Conservation (phyloP, 2,113 vertebrate species). For the Silurus glanis region DNA sequence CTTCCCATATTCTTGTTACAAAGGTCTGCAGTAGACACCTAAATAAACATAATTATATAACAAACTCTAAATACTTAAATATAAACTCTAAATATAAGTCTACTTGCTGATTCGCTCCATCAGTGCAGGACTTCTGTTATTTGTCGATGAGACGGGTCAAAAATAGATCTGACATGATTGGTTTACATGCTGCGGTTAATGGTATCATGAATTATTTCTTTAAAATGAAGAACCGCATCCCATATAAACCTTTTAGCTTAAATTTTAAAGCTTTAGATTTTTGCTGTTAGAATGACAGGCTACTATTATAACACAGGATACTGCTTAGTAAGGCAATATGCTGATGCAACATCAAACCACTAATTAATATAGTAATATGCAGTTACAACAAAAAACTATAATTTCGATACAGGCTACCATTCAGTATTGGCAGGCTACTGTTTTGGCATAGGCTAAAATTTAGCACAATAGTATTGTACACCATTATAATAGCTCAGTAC, state of each 20-base stretch:
- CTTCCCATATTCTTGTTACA: neutral
- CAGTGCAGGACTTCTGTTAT: neutral
- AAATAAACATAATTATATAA: neutral
- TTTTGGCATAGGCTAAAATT: neutral
- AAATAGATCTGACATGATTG: neutral
- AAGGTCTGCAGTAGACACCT: neutral
- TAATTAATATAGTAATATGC: neutral
- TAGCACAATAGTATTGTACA: neutral
- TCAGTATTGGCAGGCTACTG: neutral
- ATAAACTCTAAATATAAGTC: neutral
- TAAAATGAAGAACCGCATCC: slow-evolving; percentile 3
- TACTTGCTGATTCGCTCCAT: neutral
- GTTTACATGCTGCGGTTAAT: neutral
- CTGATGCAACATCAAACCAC: neutral
- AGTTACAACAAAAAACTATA: no score
- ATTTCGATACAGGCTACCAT: no score
- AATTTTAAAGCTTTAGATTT: no score
- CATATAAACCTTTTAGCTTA: neutral
- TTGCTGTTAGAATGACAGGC: neutral
- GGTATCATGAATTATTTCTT: neutral
- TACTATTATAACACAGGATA: neutral
- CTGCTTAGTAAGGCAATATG: neutral
- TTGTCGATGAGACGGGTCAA: neutral
- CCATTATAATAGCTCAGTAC: neutral
- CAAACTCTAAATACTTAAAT: neutral